Evolutionary conservation across 2,113 vertebrate species (phyloP).

Genomic region (Hippocampus barbouri): DNA sequence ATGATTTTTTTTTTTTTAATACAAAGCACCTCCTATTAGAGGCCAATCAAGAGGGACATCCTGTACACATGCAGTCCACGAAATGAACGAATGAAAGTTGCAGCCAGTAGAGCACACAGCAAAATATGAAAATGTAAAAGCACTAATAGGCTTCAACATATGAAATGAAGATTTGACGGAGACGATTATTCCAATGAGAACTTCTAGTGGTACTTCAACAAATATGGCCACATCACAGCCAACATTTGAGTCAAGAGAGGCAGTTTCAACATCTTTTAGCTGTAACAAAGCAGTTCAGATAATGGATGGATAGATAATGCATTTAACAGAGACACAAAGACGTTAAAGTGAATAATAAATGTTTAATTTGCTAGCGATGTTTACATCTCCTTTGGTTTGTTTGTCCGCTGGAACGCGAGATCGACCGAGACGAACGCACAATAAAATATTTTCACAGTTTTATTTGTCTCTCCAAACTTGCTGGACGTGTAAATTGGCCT

Average conservation of each 20-base stretch:
- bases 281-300: neutral
- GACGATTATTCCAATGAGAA: no score
- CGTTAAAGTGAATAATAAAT: neutral
- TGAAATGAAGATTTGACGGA: no score
- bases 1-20: slow-evolving; percentile 17
- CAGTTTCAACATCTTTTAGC: neutral
- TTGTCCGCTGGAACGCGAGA: neutral
- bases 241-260: no score
- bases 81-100: neutral
- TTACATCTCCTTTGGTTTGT: neutral
- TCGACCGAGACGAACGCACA: neutral
- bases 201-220: neutral
- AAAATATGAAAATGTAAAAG: no score
- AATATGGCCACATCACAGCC: neutral
- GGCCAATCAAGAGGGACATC: neutral
- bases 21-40: slow-evolving; percentile 49
- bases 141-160: no score
- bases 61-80: neutral
- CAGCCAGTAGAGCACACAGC: no score
- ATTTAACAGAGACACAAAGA: neutral
- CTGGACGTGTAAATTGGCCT: neutral
- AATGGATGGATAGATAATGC: no score
- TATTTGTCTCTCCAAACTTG: neutral
- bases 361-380: neutral
- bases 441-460: neutral